phyloP scores from a whole-genome alignment of 2,797 vertebrate species.

The Sylvilagus floridanus region DNA sequence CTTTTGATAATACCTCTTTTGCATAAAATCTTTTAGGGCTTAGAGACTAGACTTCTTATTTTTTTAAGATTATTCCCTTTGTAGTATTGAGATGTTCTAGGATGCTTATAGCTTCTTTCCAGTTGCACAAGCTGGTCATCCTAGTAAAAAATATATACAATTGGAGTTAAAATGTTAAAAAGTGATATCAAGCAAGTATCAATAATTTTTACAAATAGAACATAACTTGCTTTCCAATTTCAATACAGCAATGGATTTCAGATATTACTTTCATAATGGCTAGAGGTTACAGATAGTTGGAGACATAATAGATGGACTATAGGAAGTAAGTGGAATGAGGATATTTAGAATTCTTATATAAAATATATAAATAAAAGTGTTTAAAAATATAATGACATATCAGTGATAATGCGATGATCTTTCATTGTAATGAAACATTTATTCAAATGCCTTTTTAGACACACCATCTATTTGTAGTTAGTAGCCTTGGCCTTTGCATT shows the following conservation, averaged over 20 bases:
- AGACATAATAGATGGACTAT: background rate
- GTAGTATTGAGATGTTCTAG: background rate
- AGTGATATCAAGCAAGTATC: background rate
- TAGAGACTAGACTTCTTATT: conserved; percentile 7
- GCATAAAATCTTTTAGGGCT: conserved; percentile 43
- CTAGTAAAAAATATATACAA: background rate
- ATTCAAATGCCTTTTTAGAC: background rate
- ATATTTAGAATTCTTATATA: background rate
- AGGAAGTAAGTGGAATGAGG: background rate
- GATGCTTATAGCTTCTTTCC: background rate
- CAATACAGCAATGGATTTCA: background rate
- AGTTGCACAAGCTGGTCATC: background rate
- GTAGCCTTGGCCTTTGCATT: background rate
- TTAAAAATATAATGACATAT: conserved; percentile 27
- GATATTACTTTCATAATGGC: background rate
- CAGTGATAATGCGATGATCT: background rate
- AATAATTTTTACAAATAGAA: conserved; percentile 7
- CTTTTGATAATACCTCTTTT: conserved; percentile 72
- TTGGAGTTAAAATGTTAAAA: background rate
- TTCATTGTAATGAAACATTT: background rate
- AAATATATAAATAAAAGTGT: background rate
- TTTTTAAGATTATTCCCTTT: conserved; percentile 14
- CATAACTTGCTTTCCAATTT: conserved; percentile 4
- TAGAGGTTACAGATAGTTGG: background rate
- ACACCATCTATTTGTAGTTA: background rate